A percentile compares a stretch with the other conserved stretches of the same genome.
These are phyloP conservation scores for Notodonta dromedarius DNA, from an alignment of 2,888 invertebrate species.

Conservation along the genomic window DNA sequence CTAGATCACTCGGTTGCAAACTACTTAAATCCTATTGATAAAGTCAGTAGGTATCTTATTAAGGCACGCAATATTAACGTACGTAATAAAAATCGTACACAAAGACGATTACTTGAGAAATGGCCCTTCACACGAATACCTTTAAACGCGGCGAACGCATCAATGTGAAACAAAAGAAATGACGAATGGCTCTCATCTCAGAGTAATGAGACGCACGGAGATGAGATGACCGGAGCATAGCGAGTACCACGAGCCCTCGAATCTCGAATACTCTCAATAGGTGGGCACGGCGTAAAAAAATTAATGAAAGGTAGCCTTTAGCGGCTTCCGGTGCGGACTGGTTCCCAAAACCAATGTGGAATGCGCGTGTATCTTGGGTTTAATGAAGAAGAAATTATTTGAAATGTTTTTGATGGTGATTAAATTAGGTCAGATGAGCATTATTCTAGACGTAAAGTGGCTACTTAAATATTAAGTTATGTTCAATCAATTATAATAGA, in stretches of 20 bases:
- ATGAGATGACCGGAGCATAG: not conserved
- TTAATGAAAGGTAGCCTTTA: constrained; percentile 42
- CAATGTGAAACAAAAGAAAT: constrained; percentile 2
- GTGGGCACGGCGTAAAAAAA: constrained; percentile 48
- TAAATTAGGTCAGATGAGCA: too few species aligned
- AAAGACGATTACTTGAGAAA: too few species aligned
- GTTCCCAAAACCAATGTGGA: constrained; percentile 31
- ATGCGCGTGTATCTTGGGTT: constrained; percentile 1
- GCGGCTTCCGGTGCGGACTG: constrained; percentile 33
- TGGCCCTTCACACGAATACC: not conserved
- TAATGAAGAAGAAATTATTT: not conserved
- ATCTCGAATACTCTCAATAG: constrained; percentile 18
- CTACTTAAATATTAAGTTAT: too few species aligned
- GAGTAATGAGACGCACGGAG: constrained; percentile 5
- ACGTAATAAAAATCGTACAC: too few species aligned
- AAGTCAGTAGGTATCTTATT: too few species aligned
- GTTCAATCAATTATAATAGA: too few species aligned
- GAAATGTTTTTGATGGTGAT: not conserved
- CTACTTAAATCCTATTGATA: too few species aligned
- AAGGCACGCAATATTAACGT: too few species aligned
- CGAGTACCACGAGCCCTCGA: constrained; percentile 4
- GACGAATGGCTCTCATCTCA: constrained; percentile 4
- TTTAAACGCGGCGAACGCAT: not conserved
- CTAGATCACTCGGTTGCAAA: too few species aligned
- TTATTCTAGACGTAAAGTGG: too few species aligned